A percentile compares a stretch with the other conserved stretches of the same genome.
Conservation (phyloP, 2,113 vertebrate species). For the Paracanthobrama guichenoti region DNA sequence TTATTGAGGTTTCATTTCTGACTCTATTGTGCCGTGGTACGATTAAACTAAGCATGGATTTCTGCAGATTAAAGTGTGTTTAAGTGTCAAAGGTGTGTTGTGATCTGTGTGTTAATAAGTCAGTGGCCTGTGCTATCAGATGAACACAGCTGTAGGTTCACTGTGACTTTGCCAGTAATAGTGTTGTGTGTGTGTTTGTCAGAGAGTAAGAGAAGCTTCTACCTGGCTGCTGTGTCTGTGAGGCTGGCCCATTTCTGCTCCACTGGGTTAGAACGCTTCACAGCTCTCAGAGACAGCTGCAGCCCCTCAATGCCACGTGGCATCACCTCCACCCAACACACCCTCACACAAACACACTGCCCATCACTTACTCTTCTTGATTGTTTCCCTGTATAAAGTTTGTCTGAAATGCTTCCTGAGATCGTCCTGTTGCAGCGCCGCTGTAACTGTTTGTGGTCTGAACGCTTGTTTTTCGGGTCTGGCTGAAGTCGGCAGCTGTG, state of each 20-base stretch:
- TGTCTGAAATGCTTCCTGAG: background rate
- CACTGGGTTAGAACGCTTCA: constrained; percentile 78
- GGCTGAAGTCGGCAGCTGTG: constrained; percentile 59
- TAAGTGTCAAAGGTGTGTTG: constrained; percentile 59
- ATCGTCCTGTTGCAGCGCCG: background rate
- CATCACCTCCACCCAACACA: constrained; percentile 67
- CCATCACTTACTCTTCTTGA: constrained; percentile 32
- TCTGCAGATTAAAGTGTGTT: constrained; percentile 53
- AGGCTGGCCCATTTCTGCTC: constrained; percentile 70
- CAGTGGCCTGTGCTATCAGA: constrained; percentile 77
- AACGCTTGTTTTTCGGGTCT: constrained; percentile 30
- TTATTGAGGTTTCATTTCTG: background rate
- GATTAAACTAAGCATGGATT: background rate
- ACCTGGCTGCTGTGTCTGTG: constrained; percentile 56
- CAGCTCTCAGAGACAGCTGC: constrained; percentile 80
- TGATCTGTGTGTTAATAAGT: constrained; percentile 71
- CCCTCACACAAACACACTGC: constrained; percentile 35
- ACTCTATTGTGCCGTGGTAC: background rate
- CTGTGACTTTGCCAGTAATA: constrained; percentile 65
- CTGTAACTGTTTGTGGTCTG: background rate
- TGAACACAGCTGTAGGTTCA: constrained; percentile 75
- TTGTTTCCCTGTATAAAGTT: constrained; percentile 8
- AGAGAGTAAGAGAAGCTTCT: constrained; percentile 42
- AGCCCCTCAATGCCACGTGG: constrained; percentile 70
- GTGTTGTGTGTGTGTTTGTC: constrained; percentile 67